Evolutionary conservation across 2,797 vertebrate species (phyloP).

Genomic region (Acrossocheilus fasciatus): DNA sequence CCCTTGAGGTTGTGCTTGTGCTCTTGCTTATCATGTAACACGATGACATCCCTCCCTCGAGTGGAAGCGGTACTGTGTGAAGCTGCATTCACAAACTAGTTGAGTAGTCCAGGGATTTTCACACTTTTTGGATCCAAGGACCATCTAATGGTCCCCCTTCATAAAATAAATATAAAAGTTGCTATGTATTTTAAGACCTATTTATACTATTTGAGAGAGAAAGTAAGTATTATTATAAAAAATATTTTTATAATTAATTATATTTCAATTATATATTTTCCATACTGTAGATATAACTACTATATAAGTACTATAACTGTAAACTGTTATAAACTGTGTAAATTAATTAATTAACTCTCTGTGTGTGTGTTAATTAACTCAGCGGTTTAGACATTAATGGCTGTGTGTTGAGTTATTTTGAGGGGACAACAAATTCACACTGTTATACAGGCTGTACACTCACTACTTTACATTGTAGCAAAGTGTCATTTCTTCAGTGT

Average conservation of each 20-base stretch:
- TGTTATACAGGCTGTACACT: no score
- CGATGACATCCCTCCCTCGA: slow-evolving; percentile 58
- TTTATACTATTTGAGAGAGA: not conserved
- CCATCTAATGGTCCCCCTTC: not conserved
- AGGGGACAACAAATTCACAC: no score
- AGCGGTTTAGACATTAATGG: no score
- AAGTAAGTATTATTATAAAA: not conserved
- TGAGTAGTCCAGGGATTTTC: not conserved
- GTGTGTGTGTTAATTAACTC: no score
- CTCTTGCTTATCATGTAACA: slow-evolving; percentile 39
- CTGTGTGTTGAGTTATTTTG: no score
- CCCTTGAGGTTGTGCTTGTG: slow-evolving; percentile 62
- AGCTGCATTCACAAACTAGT: not conserved
- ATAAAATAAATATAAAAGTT: not conserved
- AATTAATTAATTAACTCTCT: no score
- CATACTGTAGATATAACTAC: not conserved
- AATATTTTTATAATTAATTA: no score
- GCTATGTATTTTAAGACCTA: not conserved
- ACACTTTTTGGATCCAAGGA: not conserved
- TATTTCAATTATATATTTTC: not conserved
- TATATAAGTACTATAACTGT: not conserved
- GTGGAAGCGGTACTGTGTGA: not conserved
- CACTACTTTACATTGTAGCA: no score
- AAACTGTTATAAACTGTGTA: not conserved
- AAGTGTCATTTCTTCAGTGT: no score